Evolutionary conservation across 1,140 invertebrate genomes (phyloP), one percentile per base, ranked within the genome.

Genomic region (Leptonema lineaticorne): DNA sequence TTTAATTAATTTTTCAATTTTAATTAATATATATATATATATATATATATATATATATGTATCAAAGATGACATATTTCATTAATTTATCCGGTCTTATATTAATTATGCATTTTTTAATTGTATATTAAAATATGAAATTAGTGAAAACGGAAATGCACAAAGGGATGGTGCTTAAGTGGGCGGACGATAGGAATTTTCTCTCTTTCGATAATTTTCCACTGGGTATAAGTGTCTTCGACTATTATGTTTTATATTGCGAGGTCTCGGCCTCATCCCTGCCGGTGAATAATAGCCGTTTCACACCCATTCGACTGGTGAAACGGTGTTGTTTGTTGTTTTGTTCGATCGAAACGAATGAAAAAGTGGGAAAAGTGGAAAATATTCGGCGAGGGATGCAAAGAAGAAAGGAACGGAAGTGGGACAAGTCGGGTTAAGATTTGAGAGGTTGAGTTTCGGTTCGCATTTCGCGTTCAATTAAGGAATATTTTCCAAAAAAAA

Each of bases 231-330:
- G 65, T 67, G 65, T 20, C 56, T 48, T 24, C 26, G 65, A 67
- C 56, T 67, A 67, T 67, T 59, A 67, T 67, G 48, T 67, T 67
- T 67, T 59, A 67, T 67, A 53, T 53, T 26, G 50, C 5, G 37
- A 41, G 37, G 16, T 66, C 8, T 66, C 20, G 20, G 9, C 20
- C n/a, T 7, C 22, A 20, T 16, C n/a, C 6, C 27, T 27, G 8
- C 9, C 8, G 58, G 45, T 53, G 41, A 64, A 64, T 64, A 50
- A 64, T 64, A 46, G 62, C 58, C 58, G 29, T 20, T 60, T 30
- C 29, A 18, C 28, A 16, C 33, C 59, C 59, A 50, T 64, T 64
- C 62, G 29, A 16, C 46, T 14, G 45, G 62, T 27, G n/a, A 64
- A 50, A 64, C 50, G 62, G 62, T 45, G 62, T 50, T 64, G 62